These are phyloP conservation scores for Erethizon dorsatum DNA, from an alignment of 2,797 vertebrate genomes.

Conservation along the genomic window DNA sequence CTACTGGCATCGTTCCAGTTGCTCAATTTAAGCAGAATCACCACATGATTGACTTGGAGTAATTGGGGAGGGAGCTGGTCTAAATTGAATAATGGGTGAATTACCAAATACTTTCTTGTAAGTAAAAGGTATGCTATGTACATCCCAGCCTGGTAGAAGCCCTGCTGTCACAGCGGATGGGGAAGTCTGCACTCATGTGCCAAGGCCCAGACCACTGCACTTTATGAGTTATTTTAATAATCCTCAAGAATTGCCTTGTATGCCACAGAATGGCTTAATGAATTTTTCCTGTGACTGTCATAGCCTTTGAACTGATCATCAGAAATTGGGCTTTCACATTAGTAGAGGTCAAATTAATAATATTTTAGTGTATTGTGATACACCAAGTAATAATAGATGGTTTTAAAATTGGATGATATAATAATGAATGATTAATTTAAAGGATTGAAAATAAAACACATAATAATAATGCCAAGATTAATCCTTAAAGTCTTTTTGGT, in stretches of 20 bases:
- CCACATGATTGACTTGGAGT: not conserved
- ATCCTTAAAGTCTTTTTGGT: not conserved
- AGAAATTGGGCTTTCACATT: constrained; percentile 36
- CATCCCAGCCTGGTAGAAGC: not conserved
- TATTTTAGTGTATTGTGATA: not conserved
- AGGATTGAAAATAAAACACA: not conserved
- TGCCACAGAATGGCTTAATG: not conserved
- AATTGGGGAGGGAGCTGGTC: not conserved
- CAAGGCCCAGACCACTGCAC: not conserved
- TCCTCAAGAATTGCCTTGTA: not conserved
- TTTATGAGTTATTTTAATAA: constrained; percentile 2
- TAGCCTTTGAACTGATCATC: not conserved
- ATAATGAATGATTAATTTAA: constrained; percentile 35
- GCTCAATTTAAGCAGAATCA: not conserved
- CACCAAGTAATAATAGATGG: not conserved
- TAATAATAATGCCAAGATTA: constrained; percentile 23
- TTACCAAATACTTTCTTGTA: constrained; percentile 17
- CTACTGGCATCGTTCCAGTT: not conserved
- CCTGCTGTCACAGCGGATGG: not conserved
- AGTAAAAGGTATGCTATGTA: not conserved
- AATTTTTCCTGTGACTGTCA: not conserved
- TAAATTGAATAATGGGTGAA: not conserved
- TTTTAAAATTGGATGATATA: not conserved
- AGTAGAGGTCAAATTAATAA: not conserved
- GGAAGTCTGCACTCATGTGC: not conserved